Evolutionary conservation across 1,140 invertebrate species (phyloP), one percentile per base, ranked within the genome.

Genomic region (Trachymyrmex septentrionalis): DNA sequence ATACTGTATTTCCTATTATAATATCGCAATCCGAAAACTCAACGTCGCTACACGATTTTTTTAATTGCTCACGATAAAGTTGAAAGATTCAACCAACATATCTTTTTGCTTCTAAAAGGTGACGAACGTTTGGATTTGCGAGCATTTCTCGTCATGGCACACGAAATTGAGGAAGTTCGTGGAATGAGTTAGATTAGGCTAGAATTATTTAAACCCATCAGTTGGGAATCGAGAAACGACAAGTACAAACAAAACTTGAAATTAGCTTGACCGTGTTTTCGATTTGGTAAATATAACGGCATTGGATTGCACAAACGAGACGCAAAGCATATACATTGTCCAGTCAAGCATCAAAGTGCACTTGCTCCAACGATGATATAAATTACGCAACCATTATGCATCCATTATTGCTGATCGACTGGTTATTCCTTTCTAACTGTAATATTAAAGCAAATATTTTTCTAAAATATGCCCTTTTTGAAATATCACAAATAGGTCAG

Each of bases 281-380:
- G 10, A 71, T 44, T 71, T 21, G 53, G 50, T 71, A 81, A 81
- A 81, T 81, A 81, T 81, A 81, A 81, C 19, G 21, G 12, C 64
- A 63, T 77, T 24, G 4, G 64, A 71, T 71, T 81, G 66, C 19
- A 67, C 48, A 67, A 61, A 77, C 57, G 73, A 77, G 38, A 63
- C 34, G 16, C 38, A n/a, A n/a, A 48, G 38, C 44, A 21, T 30
- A 14, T 53, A 55, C 6, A 67, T 67, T 6, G 34, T 63, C 24
- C 27, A n/a, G 19, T 57, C n/a, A 24, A 57, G 21, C 34, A 21
- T 81, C 50, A 71, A 81, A 71, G 61, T 57, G 34, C 50, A 69
- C 16, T 71, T 66, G 48, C 67, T 57, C 10, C 19, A 80, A 55
- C 78, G 34, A 48, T 16, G 50, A 81, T 44, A 53, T n/a, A 57